A percentile compares a stretch with the other conserved stretches of the same genome.
Conservation (phyloP, 2,797 vertebrate genomes). For the Sebastes iracundus region DNA sequence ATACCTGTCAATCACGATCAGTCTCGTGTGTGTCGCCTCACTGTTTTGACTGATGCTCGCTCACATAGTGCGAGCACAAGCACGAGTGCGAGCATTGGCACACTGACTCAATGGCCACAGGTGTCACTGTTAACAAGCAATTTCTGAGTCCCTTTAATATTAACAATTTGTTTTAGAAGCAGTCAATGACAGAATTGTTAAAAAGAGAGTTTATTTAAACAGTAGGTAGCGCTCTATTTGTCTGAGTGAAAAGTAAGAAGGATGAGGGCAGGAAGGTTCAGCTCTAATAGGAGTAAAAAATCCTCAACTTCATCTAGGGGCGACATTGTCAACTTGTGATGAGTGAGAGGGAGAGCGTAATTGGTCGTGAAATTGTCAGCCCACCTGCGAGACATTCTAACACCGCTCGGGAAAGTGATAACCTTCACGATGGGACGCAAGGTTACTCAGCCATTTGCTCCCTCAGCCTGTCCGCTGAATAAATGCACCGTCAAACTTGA, state of each 20-base stretch:
- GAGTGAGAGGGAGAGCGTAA: slow-evolving; percentile 36
- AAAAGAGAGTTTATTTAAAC: slow-evolving; percentile 14
- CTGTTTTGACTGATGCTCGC: neutral
- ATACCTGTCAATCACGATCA: neutral
- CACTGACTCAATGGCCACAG: neutral
- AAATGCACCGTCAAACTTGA: slow-evolving; percentile 49
- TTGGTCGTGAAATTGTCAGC: slow-evolving; percentile 57
- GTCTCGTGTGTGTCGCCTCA: neutral
- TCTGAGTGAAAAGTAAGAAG: neutral
- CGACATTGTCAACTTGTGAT: slow-evolving; percentile 36
- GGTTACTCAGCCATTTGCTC: slow-evolving; percentile 41
- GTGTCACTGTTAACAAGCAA: too few species aligned
- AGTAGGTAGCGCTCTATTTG: neutral
- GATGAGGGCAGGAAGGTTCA: slow-evolving; percentile 16
- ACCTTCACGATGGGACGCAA: slow-evolving; percentile 57
- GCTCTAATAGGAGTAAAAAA: slow-evolving; percentile 21
- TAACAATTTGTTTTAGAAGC: neutral
- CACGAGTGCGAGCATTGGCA: neutral
- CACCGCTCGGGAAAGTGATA: slow-evolving; percentile 40
- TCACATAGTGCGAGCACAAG: neutral
- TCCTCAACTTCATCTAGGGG: slow-evolving; percentile 6
- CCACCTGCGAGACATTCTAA: slow-evolving; percentile 50
- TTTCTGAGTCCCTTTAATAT: too few species aligned
- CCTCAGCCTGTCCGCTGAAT: slow-evolving; percentile 17
- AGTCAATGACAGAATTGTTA: slow-evolving; percentile 1